Conservation (phyloP, 2,797 vertebrate species). For the Pseudochirops cupreus region DNA sequence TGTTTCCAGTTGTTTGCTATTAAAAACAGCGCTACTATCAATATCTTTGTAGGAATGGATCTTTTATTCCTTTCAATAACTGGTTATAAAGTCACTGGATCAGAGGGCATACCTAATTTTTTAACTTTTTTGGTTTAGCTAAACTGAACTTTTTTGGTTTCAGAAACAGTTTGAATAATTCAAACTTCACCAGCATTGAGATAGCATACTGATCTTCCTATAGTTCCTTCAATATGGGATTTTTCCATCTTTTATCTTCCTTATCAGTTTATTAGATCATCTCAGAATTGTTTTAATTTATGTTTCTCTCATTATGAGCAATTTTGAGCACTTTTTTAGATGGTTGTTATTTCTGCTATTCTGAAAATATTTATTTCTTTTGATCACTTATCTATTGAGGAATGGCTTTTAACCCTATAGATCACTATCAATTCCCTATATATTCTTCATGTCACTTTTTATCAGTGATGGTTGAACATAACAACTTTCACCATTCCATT, state of each 20-base stretch:
- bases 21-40: not conserved
- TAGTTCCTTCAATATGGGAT: not conserved
- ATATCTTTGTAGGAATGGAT: not conserved
- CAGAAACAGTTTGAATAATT: not conserved
- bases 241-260: not conserved
- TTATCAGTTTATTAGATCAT: not conserved
- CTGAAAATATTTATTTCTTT: not conserved
- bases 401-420: not conserved
- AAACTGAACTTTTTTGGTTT: not conserved
- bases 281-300: not conserved
- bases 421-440: not conserved
- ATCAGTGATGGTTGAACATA: not conserved
- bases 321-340: not conserved
- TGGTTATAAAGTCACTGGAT: not conserved
- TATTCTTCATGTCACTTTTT: not conserved
- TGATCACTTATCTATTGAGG: not conserved
- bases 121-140: not conserved
- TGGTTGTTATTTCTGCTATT: not conserved
- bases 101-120: not conserved
- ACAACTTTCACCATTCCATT: not conserved
- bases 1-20: not conserved
- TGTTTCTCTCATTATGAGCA: not conserved
- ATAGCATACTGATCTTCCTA: not conserved
- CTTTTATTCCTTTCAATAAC: not conserved
- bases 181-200: not conserved